These are phyloP conservation scores for Trichonephila clavipes DNA, from an alignment of 1,140 invertebrate species.

Conservation along the genomic window DNA sequence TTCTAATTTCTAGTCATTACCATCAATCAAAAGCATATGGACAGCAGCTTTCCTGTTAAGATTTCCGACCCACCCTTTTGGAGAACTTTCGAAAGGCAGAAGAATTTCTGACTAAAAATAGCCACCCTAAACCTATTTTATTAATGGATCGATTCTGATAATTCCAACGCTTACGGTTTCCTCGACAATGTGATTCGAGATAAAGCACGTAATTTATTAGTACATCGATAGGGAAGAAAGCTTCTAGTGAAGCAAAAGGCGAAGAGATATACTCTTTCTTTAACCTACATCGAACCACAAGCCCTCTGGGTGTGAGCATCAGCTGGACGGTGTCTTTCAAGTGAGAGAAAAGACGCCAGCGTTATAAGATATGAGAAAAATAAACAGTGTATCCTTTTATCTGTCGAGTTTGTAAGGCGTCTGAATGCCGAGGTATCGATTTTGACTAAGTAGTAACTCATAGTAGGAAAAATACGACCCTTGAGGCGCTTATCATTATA, in stretches of 20 bases:
- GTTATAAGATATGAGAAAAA: no score
- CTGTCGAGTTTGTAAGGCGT: no score
- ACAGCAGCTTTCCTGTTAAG: neutral
- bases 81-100: neutral
- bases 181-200: neutral
- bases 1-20: neutral
- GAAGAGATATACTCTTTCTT: neutral
- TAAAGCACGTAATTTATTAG: conserved; percentile 1
- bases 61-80: neutral
- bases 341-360: neutral
- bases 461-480: no score
- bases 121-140: neutral
- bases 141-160: neutral
- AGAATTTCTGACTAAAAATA: neutral
- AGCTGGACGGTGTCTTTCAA: neutral
- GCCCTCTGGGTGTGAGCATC: neutral
- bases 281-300: conserved; percentile 22
- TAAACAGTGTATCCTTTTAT: no score
- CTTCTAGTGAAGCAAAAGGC: neutral
- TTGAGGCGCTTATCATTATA: no score
- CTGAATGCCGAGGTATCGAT: no score
- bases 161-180: neutral
- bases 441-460: no score
- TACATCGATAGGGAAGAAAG: neutral
- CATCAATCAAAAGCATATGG: neutral